Evolutionary conservation across 2,888 invertebrate genomes (phyloP).

Genomic region (Trissolcus brochymenae): DNA sequence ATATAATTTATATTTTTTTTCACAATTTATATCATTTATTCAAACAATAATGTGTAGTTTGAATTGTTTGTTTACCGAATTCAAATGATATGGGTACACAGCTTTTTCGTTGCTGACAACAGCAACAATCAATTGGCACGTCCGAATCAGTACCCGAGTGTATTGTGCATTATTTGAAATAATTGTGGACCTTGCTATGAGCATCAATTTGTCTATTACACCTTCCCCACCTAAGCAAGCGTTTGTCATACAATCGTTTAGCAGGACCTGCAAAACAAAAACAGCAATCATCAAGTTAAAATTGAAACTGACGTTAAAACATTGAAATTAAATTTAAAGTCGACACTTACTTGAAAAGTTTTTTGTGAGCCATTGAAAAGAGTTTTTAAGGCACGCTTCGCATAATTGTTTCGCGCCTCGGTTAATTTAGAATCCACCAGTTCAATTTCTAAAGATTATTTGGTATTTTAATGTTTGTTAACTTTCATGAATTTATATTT

Average conservation of each 20-base stretch:
- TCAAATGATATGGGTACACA: constrained; percentile 72
- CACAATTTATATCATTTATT: background rate
- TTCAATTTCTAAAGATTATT: constrained; percentile 68
- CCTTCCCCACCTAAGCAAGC: constrained; percentile 71
- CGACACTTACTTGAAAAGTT: constrained; percentile 70
- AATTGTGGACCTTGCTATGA: constrained; percentile 73
- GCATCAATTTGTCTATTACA: constrained; percentile 73
- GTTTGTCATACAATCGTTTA: constrained; percentile 73
- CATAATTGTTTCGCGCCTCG: constrained; percentile 72
- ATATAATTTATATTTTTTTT: background rate
- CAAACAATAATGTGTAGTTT: background rate
- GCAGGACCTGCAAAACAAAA: constrained; percentile 55
- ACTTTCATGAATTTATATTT: background rate
- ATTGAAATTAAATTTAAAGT: background rate
- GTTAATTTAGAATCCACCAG: constrained; percentile 68
- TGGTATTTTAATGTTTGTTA: background rate
- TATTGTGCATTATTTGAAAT: constrained; percentile 75
- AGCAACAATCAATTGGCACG: constrained; percentile 74
- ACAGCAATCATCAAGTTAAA: background rate
- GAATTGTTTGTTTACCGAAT: constrained; percentile 66
- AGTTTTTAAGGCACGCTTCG: constrained; percentile 73
- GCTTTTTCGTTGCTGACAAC: constrained; percentile 73
- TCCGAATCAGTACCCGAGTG: constrained; percentile 72
- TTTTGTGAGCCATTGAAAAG: constrained; percentile 74
- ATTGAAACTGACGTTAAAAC: background rate